Base-by-base conservation (phyloP, 2,797 vertebrate genomes). In the Stomatorhinus walkeri region DNA sequence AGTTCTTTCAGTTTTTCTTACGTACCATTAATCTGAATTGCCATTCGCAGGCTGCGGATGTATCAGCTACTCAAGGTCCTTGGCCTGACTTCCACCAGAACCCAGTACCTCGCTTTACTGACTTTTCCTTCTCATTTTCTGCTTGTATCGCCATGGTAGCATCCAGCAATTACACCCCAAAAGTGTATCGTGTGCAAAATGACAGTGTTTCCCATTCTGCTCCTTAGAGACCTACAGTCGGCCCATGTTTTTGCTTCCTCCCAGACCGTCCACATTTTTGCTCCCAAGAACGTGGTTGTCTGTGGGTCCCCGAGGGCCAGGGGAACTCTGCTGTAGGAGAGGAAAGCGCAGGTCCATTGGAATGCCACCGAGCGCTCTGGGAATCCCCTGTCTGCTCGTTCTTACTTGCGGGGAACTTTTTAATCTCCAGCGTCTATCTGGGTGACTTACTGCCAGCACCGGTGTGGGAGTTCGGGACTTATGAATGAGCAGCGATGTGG, bases 111-210 rank as follows among this genome's bases (percentile, higher is more conserved):
- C 43, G 16, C 24, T 52, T 52, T 54, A 36, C 79, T 90, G 85
- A 88, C 64, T 89, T 89, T 85, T 88, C 87, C 81, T 68, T 90
- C 28, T 59, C 86, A 89, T 88, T 72, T 89, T 89, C 72, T 28
- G 19, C 49, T 83, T 56, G 52, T 46, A 51, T 81, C 76, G 28
- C 51, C 40, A 46, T 89, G 88, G 61, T 89, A 87, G 54, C 85
- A 85, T 56, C 56, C 87, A 89, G 76, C 84, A 52, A 8, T 84
- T 81, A 54, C 88, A 85, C 49, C 56, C 24, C 88, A 89, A 84
- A 87, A 51, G 59, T 88, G 36, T 87, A 76, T 64, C 87, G 68
- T 2, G 43, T 86, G 88, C 64, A 54, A 64, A 84, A 86, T 91
- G 68, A 36, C 5, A 40, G 14, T 76, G 68, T 76, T 76, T 76